Evolutionary conservation across 2,888 invertebrate genomes (phyloP), one percentile per base, ranked within the genome.

Genomic region (Pandemis heparana): DNA sequence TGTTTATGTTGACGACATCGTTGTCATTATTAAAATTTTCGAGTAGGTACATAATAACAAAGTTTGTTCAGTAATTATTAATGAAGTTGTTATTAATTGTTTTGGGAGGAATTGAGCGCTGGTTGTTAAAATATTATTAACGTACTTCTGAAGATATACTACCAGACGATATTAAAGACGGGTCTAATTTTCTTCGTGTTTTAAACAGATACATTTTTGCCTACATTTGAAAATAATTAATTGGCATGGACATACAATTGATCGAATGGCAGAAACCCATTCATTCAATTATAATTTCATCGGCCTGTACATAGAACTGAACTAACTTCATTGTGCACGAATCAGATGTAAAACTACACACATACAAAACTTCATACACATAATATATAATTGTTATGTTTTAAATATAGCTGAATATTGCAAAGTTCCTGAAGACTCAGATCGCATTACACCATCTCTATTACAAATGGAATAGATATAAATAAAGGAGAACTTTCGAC

Each of bases 261-360:
- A 4, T 32, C 2, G 23, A 32, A 2, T 32, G 23, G 23, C 23
- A 2, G 23, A 32, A 32, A 32, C 23, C 23, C 23, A 32, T 32
- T 32, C 23, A 32, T 32, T 32, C 23, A 32, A 32, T 32, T 32
- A 32, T 32, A 32, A 32, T 32, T 32, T 4, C 23, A 32, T 32
- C 23, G 23, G 23, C 3, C 23, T 32, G 4, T 32, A 32, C 3
- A 32, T 32, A n/a, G 77, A 82, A 82, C 81, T 79, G 76, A 79
- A 79, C 79, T 77, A 77, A 76, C 75, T 77, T 77, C 70, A 79
- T 80, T 81, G 80, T 81, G 75, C 59, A 23, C 65, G 75, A 77
- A 77, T 79, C 77, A 76, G 77, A 78, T 77, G 78, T 77, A 74
- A 71, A 69, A 51, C 16, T 51, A 51, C 14, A n/a, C 5, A 51